Evolutionary conservation across 2,888 invertebrate genomes (phyloP).

Genomic region (Sinotaia quadrata): DNA sequence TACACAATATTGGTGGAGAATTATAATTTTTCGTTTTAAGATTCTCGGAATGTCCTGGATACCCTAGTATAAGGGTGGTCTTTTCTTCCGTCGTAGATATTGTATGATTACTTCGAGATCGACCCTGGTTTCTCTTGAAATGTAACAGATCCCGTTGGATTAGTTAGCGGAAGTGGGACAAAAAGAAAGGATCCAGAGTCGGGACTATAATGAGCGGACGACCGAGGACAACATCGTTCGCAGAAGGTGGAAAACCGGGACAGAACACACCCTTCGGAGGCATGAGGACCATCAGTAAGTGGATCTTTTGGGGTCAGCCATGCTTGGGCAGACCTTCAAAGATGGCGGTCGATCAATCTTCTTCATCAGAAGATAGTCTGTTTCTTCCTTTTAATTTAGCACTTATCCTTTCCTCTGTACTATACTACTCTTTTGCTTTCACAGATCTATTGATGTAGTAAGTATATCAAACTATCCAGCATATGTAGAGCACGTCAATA

Average conservation of each 20-base stretch:
- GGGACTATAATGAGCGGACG: slow-evolving; percentile 63
- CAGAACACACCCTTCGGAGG: slow-evolving; percentile 62
- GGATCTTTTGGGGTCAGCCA: slow-evolving; percentile 41
- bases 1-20: slow-evolving; percentile 21
- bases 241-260: slow-evolving; percentile 66
- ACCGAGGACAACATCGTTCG: slow-evolving; percentile 68
- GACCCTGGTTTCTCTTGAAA: slow-evolving; percentile 35
- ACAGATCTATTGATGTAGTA: no score
- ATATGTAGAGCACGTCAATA: no score
- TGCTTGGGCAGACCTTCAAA: slow-evolving; percentile 36
- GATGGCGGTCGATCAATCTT: slow-evolving; percentile 39
- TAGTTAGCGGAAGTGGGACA: slow-evolving; percentile 29
- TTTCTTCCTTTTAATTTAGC: no score
- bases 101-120: slow-evolving; percentile 16
- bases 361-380: slow-evolving; percentile 22
- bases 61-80: slow-evolving; percentile 18
- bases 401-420: no score
- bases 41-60: slow-evolving; percentile 12
- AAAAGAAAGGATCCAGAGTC: slow-evolving; percentile 25
- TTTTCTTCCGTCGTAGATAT: slow-evolving; percentile 19
- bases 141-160: slow-evolving; percentile 39
- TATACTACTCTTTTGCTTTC: no score
- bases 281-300: slow-evolving; percentile 67
- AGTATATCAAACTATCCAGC: no score
- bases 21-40: slow-evolving; percentile 18